Conservation (phyloP, 2,888 invertebrate genomes). For the Phorcus lineatus region DNA sequence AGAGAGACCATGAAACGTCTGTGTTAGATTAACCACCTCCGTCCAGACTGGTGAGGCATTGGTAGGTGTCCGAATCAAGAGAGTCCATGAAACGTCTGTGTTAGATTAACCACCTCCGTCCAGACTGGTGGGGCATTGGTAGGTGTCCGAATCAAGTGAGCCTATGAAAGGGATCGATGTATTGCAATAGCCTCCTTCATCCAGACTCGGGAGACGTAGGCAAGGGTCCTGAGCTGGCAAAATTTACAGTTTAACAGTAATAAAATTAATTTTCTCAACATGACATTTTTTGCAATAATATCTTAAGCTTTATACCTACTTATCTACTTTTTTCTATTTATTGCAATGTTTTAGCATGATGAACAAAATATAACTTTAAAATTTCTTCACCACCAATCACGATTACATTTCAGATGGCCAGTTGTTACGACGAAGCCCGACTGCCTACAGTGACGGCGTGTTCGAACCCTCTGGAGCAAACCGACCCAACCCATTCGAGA, state of each 20-base stretch:
- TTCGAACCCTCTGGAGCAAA: slow-evolving; percentile 77
- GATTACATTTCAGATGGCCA: slow-evolving; percentile 76
- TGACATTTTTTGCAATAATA: too few relatives aligned
- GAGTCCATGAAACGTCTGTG: too few relatives aligned
- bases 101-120: not conserved
- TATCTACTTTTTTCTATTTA: too few relatives aligned
- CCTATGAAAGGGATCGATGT: too few relatives aligned
- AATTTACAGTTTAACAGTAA: too few relatives aligned
- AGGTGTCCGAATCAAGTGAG: not conserved
- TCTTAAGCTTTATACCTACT: too few relatives aligned
- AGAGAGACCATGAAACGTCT: too few relatives aligned
- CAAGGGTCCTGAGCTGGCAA: too few relatives aligned
- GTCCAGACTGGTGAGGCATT: slow-evolving; percentile 70
- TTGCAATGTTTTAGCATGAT: too few relatives aligned
- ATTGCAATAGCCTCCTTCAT: not conserved
- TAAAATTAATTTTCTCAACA: too few relatives aligned
- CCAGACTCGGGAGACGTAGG: slow-evolving; percentile 69
- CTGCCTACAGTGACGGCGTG: slow-evolving; percentile 79
- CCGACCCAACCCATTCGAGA: slow-evolving; percentile 78
- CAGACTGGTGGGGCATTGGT: not conserved
- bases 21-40: not conserved
- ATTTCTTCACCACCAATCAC: too few relatives aligned
- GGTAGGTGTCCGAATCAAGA: slow-evolving; percentile 68
- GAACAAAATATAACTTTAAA: too few relatives aligned
- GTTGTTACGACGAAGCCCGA: slow-evolving; percentile 78